These are phyloP conservation scores for Gasterosteus nipponicus DNA, from an alignment of 2,113 vertebrate species.

Conservation along the genomic window DNA sequence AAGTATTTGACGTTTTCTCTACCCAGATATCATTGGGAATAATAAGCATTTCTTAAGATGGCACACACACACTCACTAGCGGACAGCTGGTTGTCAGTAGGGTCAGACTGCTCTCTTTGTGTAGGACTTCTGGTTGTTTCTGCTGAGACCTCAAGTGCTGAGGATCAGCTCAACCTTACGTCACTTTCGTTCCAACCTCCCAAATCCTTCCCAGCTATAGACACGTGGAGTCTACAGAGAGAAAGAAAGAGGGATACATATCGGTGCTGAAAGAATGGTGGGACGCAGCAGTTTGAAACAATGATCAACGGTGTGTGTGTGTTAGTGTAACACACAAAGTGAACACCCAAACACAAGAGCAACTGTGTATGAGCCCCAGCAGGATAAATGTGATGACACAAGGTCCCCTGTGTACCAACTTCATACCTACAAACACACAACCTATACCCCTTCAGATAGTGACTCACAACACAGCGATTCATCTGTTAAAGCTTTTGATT, in stretches of 20 bases:
- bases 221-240: neutral
- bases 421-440: slow-evolving; percentile 11
- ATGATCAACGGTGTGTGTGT: neutral
- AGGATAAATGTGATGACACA: slow-evolving; percentile 53
- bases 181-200: too few relatives aligned
- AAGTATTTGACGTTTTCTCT: neutral
- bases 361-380: slow-evolving; percentile 52
- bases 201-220: too few relatives aligned
- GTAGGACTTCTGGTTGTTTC: slow-evolving; percentile 6
- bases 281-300: slow-evolving; percentile 1
- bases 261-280: slow-evolving; percentile 18
- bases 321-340: neutral
- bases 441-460: slow-evolving; percentile 46
- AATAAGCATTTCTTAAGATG: neutral
- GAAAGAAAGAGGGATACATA: slow-evolving; percentile 2
- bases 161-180: too few relatives aligned
- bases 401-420: slow-evolving; percentile 36
- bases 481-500: slow-evolving; percentile 44
- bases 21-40: neutral
- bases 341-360: slow-evolving; percentile 32
- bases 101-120: slow-evolving; percentile 5
- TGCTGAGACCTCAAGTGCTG: slow-evolving; percentile 1
- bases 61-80: neutral
- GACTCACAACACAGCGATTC: slow-evolving; percentile 57
- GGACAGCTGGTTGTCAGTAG: slow-evolving; percentile 7